phyloP scores from a whole-genome alignment of 2,113 vertebrate species.

The Myiozetetes cayanensis region DNA sequence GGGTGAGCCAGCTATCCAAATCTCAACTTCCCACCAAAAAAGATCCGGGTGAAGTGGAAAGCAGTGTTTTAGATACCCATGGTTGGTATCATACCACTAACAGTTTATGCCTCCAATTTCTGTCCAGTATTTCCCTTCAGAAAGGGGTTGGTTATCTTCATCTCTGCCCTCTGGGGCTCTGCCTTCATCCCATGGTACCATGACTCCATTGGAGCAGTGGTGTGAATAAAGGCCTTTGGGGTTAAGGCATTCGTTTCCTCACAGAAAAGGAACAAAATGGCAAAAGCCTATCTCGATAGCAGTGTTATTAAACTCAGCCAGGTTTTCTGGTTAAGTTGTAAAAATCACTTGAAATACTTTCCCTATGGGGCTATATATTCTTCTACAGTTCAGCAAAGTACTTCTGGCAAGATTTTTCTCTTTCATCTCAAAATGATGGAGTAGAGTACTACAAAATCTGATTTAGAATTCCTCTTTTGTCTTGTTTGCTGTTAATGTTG shows the following conservation, averaged over 20 bases:
- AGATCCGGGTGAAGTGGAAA: neutral
- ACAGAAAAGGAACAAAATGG: neutral
- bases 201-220: neutral
- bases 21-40: neutral
- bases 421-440: conserved; percentile 28
- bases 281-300: neutral
- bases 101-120: neutral
- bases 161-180: neutral
- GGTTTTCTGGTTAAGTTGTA: conserved; percentile 14
- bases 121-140: neutral
- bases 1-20: neutral
- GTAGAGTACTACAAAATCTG: neutral
- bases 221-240: neutral
- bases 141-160: neutral
- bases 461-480: neutral
- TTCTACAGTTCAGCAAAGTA: conserved; percentile 12
- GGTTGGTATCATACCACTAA: neutral
- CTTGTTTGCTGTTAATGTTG: neutral
- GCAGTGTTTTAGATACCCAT: neutral
- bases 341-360: conserved; percentile 21
- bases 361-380: neutral
- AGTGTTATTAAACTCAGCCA: neutral
- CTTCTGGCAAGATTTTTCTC: neutral
- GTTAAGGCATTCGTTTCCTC: neutral
- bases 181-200: neutral